phyloP scores from a whole-genome alignment of 2,797 vertebrate genomes.

The Emys orbicularis region DNA sequence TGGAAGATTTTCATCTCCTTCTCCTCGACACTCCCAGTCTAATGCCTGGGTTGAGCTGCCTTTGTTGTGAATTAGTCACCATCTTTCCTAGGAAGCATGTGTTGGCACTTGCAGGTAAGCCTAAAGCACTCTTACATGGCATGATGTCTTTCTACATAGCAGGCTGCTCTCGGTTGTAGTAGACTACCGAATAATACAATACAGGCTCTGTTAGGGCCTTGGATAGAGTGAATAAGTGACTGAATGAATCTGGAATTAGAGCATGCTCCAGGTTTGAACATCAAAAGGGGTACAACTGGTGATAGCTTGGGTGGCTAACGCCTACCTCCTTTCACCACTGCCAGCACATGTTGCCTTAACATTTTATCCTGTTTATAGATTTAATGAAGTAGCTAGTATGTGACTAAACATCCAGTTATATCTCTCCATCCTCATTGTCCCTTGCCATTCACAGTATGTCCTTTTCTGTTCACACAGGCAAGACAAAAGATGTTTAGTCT shows the following conservation, averaged over 20 bases:
- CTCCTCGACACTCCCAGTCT: neutral
- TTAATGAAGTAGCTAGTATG: neutral
- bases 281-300: neutral
- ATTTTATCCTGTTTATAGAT: neutral
- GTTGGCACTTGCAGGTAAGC: neutral
- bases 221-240: neutral
- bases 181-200: neutral
- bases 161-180: neutral
- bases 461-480: neutral
- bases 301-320: neutral
- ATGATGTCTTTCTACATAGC: neutral
- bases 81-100: neutral
- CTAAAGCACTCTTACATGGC: neutral
- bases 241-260: neutral
- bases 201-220: neutral
- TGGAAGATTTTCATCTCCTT: neutral
- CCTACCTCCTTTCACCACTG: neutral
- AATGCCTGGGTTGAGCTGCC: neutral
- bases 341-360: neutral
- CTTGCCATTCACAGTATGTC: neutral
- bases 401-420: neutral
- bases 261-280: neutral
- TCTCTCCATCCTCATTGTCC: neutral
- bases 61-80: neutral
- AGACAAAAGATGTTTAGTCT: neutral